Evolutionary conservation across 2,797 vertebrate genomes (phyloP).

Genomic region (Catamblyrhynchus diadema): DNA sequence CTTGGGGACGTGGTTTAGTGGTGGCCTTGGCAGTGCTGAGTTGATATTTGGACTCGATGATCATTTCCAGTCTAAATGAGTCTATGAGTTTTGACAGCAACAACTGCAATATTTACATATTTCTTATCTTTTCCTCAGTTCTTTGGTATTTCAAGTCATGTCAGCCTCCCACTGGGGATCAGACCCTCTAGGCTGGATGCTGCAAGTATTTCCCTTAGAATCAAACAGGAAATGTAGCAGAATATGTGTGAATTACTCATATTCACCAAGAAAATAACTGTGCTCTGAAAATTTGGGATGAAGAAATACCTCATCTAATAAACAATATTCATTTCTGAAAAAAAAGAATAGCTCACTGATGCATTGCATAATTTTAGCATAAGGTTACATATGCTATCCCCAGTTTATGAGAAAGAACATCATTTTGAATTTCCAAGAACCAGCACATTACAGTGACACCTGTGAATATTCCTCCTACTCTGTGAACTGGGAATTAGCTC

Average conservation of each 20-base stretch:
- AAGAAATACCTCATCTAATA: not conserved
- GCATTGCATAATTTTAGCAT: not conserved
- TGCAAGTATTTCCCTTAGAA: not conserved
- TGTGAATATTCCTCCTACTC: not conserved
- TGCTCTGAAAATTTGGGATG: not conserved
- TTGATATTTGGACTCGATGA: accelerated
- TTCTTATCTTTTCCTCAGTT: not conserved
- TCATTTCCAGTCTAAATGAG: not conserved
- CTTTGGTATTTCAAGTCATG: not conserved
- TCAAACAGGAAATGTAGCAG: not conserved
- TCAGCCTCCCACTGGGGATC: not conserved
- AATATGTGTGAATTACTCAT: not conserved
- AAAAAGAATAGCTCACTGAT: not conserved
- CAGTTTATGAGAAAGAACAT: not conserved
- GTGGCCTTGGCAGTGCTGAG: not conserved
- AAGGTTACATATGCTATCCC: not conserved
- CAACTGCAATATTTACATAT: not conserved
- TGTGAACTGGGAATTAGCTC: not conserved
- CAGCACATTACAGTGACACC: not conserved
- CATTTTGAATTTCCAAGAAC: not conserved
- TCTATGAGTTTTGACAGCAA: not conserved
- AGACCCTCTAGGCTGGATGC: not conserved
- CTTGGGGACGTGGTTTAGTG: not conserved
- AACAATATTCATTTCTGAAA: not conserved
- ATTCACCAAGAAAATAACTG: not conserved